A percentile compares a stretch with the other conserved stretches of the same genome.
These are phyloP conservation scores for Enoplosus armatus DNA, from an alignment of 2,797 vertebrate species.

Conservation along the genomic window DNA sequence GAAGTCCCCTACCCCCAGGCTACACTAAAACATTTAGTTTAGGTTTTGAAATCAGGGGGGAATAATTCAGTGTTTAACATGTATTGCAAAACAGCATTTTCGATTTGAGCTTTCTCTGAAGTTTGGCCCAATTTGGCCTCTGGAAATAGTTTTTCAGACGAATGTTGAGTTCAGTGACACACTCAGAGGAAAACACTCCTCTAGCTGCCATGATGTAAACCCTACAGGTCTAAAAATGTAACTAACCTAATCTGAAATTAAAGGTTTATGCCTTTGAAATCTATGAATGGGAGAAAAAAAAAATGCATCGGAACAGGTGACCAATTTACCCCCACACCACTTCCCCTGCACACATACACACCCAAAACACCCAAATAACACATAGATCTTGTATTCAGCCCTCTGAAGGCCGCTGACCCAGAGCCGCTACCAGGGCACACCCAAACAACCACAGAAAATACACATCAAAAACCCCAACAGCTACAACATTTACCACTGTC, in stretches of 20 bases:
- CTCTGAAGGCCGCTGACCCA: slow-evolving; percentile 65
- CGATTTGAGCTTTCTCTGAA: slow-evolving; percentile 16
- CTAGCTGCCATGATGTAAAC: slow-evolving; percentile 10
- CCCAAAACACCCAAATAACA: slow-evolving; percentile 72
- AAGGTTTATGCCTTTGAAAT: slow-evolving; percentile 57
- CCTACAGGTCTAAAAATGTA: slow-evolving; percentile 33
- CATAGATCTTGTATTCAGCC: slow-evolving; percentile 56
- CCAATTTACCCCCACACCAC: slow-evolving; percentile 43
- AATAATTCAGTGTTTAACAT: slow-evolving; percentile 22
- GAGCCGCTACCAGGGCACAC: slow-evolving; percentile 72
- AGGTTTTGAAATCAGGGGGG: slow-evolving; percentile 8
- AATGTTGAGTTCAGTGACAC: slow-evolving; percentile 17
- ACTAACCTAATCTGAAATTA: slow-evolving; percentile 31
- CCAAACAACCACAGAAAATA: slow-evolving; percentile 53
- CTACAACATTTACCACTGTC: slow-evolving; percentile 44
- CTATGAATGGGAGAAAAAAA: slow-evolving; percentile 35
- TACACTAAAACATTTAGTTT: slow-evolving; percentile 36
- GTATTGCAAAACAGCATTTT: slow-evolving; percentile 13
- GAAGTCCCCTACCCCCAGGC: slow-evolving; percentile 20
- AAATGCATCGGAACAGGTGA: slow-evolving; percentile 36
- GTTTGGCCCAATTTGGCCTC: slow-evolving; percentile 21
- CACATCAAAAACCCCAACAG: slow-evolving; percentile 36
- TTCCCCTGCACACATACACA: slow-evolving; percentile 57
- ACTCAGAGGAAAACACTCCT: slow-evolving; percentile 5
- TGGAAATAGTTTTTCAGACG: slow-evolving; percentile 30